These are phyloP conservation scores for Hydrotaea cyrtoneurina DNA, from an alignment of 2,888 invertebrate species.

Conservation along the genomic window DNA sequence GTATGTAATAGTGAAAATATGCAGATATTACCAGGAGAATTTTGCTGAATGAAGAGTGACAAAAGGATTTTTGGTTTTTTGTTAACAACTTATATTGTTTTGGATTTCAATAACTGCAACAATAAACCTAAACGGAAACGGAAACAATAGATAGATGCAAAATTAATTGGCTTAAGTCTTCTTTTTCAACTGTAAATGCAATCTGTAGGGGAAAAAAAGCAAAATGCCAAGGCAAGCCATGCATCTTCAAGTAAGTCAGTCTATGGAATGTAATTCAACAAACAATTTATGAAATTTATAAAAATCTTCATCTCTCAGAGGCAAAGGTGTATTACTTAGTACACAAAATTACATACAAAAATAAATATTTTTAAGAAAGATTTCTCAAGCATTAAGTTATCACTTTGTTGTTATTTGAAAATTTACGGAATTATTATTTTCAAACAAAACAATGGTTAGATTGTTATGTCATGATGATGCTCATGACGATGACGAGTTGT, in stretches of 20 bases:
- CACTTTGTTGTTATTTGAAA: constrained; percentile 2
- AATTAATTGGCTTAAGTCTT: neutral
- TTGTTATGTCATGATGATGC: too few relatives aligned
- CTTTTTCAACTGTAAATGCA: neutral
- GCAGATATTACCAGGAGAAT: too few relatives aligned
- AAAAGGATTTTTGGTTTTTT: neutral
- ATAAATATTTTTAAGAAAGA: neutral
- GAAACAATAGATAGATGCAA: neutral
- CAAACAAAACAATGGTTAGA: neutral
- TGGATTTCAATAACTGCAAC: neutral
- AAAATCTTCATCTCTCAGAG: neutral
- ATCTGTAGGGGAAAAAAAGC: neutral
- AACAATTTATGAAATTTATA: neutral
- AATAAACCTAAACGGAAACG: neutral
- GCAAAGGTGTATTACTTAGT: neutral
- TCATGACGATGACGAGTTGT: too few relatives aligned
- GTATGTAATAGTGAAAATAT: too few relatives aligned
- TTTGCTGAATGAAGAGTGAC: neutral
- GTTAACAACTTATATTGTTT: neutral
- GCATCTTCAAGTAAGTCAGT: neutral
- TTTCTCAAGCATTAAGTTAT: constrained; percentile 7
- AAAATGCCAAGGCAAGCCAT: neutral
- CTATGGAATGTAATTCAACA: constrained; percentile 7
- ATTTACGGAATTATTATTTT: neutral
- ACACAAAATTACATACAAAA: neutral